These are phyloP conservation scores for Drosophila lacicola DNA, from an alignment of 2,888 invertebrate species.

Conservation along the genomic window DNA sequence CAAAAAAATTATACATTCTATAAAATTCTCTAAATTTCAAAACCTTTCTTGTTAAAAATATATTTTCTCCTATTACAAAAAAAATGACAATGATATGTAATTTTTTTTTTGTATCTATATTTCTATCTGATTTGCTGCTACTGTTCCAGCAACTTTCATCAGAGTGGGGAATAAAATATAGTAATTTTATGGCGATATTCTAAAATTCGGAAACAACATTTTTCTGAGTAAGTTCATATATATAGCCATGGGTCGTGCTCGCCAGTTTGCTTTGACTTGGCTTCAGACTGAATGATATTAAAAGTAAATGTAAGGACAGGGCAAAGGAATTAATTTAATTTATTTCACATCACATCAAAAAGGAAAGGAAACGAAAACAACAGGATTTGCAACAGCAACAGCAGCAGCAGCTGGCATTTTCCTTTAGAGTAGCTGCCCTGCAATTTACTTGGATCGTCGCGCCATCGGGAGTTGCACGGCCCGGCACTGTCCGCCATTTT, in stretches of 20 bases:
- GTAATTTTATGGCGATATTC: too few relatives aligned
- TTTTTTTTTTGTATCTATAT: too few relatives aligned
- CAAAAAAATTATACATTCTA: too few relatives aligned
- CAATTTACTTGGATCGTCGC: conserved; percentile 23
- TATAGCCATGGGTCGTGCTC: conserved; percentile 11
- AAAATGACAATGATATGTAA: too few relatives aligned
- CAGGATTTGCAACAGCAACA: not conserved
- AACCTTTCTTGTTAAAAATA: too few relatives aligned
- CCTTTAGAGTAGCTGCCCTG: conserved; percentile 34
- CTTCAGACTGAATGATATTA: conserved; percentile 71
- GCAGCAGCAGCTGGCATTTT: conserved; percentile 18
- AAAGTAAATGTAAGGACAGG: conserved; percentile 69
- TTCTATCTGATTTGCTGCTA: too few relatives aligned
- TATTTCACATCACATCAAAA: conserved; percentile 44
- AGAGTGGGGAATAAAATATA: too few relatives aligned
- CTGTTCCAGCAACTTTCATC: too few relatives aligned
- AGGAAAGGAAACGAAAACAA: conserved; percentile 3
- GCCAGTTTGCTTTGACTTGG: conserved; percentile 41
- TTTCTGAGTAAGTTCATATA: conserved; percentile 6
- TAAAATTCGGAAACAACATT: too few relatives aligned
- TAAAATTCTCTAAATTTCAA: too few relatives aligned
- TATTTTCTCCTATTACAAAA: too few relatives aligned
- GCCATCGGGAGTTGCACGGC: conserved; percentile 59
- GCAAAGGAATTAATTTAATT: conserved; percentile 76
- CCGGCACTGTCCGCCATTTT: not conserved